A percentile compares a stretch with the other conserved stretches of the same genome.
phyloP scores from a whole-genome alignment of 2,113 vertebrate genomes.

The Oncorhynchus masou region DNA sequence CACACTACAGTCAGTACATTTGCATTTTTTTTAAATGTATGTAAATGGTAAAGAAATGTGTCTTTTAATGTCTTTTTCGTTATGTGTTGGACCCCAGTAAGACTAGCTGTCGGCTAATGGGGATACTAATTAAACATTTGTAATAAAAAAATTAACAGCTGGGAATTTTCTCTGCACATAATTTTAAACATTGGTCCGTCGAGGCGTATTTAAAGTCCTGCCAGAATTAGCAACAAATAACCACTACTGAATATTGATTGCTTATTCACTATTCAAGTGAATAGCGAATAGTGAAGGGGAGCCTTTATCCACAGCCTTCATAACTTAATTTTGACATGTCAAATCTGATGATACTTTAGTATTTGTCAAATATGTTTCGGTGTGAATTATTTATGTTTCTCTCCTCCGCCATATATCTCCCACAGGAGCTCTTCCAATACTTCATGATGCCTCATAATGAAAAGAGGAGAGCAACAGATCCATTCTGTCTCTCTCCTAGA shows the following conservation, averaged over 20 bases:
- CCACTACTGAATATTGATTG: slow-evolving; percentile 49
- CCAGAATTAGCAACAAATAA: slow-evolving; percentile 59
- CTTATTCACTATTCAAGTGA: slow-evolving; percentile 17
- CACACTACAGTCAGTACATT: too few relatives aligned
- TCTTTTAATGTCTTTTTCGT: too few relatives aligned
- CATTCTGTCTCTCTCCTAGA: slow-evolving; percentile 28
- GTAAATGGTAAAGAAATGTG: too few relatives aligned
- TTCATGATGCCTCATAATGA: slow-evolving; percentile 51
- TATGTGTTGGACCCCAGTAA: too few relatives aligned
- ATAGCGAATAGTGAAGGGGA: too few relatives aligned
- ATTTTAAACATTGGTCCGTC: slow-evolving; percentile 41
- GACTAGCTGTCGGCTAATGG: too few relatives aligned
- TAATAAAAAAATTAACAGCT: slow-evolving; percentile 61
- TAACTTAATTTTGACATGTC: slow-evolving; percentile 5
- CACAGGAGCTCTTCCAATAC: slow-evolving; percentile 32
- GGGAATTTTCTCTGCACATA: slow-evolving; percentile 36
- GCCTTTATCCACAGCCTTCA: slow-evolving; percentile 39
- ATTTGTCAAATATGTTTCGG: slow-evolving; percentile 53
- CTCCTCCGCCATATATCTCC: slow-evolving; percentile 10
- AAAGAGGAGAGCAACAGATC: slow-evolving; percentile 42
- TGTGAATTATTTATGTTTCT: slow-evolving; percentile 59
- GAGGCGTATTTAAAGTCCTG: slow-evolving; percentile 33
- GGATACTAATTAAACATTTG: neutral
- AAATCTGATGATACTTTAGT: slow-evolving; percentile 38
- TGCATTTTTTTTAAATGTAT: too few relatives aligned